phyloP scores from a whole-genome alignment of 2,113 vertebrate genomes.

The Jaculus jaculus region DNA sequence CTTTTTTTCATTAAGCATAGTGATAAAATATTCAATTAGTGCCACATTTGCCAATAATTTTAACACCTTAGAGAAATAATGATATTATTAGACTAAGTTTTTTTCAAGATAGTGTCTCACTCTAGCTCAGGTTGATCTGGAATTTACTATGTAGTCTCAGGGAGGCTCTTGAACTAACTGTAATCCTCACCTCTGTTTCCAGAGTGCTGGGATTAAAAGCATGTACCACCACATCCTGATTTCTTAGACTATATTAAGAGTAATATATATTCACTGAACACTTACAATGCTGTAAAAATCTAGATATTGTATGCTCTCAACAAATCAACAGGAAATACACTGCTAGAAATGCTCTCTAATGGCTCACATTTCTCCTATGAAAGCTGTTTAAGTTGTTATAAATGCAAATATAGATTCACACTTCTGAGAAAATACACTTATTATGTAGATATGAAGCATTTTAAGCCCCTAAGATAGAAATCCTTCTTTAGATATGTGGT shows the following conservation, averaged over 20 bases:
- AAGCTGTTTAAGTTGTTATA: neutral
- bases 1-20: neutral
- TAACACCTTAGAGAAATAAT: neutral
- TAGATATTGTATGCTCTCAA: neutral
- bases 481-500: neutral
- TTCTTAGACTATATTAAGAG: neutral
- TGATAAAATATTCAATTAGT: neutral
- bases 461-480: neutral
- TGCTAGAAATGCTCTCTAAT: neutral
- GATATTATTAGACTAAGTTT: neutral
- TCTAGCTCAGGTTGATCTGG: too few relatives aligned
- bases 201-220: too few relatives aligned
- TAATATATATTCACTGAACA: neutral
- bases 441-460: neutral
- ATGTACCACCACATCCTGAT: too few relatives aligned
- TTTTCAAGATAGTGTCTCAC: too few relatives aligned
- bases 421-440: neutral
- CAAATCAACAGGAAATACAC: neutral
- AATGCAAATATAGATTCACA: neutral
- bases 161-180: too few relatives aligned
- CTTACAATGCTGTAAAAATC: neutral
- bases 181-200: too few relatives aligned
- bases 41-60: neutral
- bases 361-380: neutral
- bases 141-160: too few relatives aligned